phyloP scores from a whole-genome alignment of 2,113 vertebrate species.

The Opisthocomus hoazin region DNA sequence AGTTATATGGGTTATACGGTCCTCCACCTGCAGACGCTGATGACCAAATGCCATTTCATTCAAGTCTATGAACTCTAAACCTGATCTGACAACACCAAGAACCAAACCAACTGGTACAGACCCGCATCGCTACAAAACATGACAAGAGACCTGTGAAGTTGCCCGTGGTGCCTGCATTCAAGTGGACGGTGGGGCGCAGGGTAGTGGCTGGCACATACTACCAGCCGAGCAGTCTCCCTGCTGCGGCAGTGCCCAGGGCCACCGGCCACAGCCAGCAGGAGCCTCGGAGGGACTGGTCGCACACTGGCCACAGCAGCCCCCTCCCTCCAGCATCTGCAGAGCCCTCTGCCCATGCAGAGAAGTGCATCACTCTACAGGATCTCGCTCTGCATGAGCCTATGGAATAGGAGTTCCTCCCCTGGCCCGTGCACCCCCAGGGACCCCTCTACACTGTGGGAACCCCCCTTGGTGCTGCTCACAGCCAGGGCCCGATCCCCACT shows the following conservation, averaged over 20 bases:
- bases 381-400: fast-evolving
- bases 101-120: neutral
- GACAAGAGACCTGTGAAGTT: neutral
- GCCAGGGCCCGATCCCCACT: fast-evolving
- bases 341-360: neutral
- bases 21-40: neutral
- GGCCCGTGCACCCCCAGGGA: neutral
- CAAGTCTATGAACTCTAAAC: neutral
- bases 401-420: neutral
- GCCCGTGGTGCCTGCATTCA: fast-evolving
- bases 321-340: neutral
- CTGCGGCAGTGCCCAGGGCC: neutral
- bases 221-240: neutral
- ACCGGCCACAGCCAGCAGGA: neutral
- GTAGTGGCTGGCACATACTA: fast-evolving
- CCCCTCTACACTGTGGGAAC: neutral
- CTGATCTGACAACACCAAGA: neutral
- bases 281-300: neutral
- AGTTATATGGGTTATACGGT: neutral
- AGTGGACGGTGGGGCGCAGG: fast-evolving
- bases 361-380: fast-evolving
- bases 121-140: fast-evolving
- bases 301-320: fast-evolving
- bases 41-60: neutral
- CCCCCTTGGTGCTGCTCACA: neutral